These are phyloP conservation scores for Molanna angustata DNA, from an alignment of 2,888 invertebrate genomes.

Conservation along the genomic window DNA sequence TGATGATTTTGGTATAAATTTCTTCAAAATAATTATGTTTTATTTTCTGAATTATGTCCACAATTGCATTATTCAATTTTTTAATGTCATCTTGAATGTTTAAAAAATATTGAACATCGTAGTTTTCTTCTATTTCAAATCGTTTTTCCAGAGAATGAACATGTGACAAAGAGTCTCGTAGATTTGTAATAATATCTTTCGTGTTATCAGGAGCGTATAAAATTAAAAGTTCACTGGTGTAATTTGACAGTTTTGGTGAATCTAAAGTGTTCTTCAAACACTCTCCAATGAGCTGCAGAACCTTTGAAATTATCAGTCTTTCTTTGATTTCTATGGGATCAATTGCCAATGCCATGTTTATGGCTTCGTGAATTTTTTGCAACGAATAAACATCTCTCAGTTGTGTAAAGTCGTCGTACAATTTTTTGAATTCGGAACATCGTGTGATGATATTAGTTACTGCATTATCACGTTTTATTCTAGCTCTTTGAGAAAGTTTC, in stretches of 20 bases:
- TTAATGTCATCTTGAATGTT: background rate
- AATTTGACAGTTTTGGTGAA: background rate
- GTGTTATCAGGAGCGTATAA: background rate
- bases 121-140: background rate
- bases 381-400: background rate
- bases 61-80: background rate
- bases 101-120: background rate
- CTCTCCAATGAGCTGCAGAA: background rate
- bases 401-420: background rate
- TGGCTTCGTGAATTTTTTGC: background rate
- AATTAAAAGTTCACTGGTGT: background rate
- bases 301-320: background rate
- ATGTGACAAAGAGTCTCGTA: background rate
- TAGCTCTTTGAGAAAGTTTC: background rate
- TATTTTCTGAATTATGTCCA: background rate
- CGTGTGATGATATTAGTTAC: background rate
- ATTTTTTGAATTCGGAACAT: background rate
- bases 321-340: background rate
- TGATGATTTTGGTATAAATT: too few species aligned
- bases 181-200: background rate
- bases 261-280: background rate
- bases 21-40: background rate
- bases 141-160: background rate
- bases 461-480: background rate
- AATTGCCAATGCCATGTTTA: background rate